A percentile compares a stretch with the other conserved stretches of the same genome.
Evolutionary conservation across 2,888 invertebrate genomes (phyloP).

Genomic region (Mylabris sibirica): DNA sequence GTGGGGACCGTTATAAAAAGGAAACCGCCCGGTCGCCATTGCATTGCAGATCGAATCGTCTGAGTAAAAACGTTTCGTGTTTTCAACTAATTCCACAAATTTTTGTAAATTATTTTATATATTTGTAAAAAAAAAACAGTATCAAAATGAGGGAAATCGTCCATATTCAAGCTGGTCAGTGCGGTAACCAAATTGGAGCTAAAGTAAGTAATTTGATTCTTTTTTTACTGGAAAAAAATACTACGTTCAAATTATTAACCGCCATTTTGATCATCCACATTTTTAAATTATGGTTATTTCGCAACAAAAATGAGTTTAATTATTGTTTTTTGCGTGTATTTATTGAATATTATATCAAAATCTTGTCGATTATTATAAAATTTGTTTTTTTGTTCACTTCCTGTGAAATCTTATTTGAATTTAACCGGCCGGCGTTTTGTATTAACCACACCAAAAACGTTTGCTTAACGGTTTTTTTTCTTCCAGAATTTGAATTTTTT

Average conservation of each 20-base stretch:
- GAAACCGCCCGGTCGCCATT: conserved; percentile 43
- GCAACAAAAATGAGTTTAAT: not conserved
- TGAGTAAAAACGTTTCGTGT: conserved; percentile 47
- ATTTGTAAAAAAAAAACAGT: conserved; percentile 34
- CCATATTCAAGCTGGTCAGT: conserved; percentile 84
- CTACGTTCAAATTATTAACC: not conserved
- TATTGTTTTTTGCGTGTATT: not conserved
- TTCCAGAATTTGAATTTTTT: not conserved
- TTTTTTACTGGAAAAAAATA: no score
- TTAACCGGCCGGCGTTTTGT: not conserved
- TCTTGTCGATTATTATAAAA: conserved; percentile 7
- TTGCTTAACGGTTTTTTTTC: not conserved
- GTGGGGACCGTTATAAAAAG: conserved; percentile 53
- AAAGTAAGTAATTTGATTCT: conserved; percentile 69
- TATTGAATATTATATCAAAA: not conserved
- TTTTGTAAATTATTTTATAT: conserved; percentile 39
- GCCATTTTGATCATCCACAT: conserved; percentile 23
- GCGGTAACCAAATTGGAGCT: conserved; percentile 86
- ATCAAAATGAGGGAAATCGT: conserved; percentile 88
- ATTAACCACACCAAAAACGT: not conserved
- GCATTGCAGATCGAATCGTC: conserved; percentile 50
- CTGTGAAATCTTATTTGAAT: not conserved
- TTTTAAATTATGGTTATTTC: not conserved
- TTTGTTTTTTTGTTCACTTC: not conserved
- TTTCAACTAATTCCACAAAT: conserved; percentile 45